phyloP scores from a whole-genome alignment of 2,113 vertebrate species.

The Artemisiospiza belli region DNA sequence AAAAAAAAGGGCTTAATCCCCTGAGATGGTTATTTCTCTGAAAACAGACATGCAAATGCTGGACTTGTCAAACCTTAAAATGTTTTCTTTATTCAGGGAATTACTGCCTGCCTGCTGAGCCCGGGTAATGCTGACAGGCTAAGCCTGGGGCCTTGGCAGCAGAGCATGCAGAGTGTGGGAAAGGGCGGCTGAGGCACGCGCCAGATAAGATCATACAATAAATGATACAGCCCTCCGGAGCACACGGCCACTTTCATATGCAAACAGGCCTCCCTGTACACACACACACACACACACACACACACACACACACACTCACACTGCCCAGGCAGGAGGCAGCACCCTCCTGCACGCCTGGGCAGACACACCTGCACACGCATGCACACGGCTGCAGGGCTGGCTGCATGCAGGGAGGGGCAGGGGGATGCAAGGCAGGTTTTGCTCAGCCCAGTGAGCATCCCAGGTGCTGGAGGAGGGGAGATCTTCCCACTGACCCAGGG shows the following conservation, averaged over 20 bases:
- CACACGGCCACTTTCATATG: constrained; percentile 77
- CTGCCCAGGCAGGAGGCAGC: neutral
- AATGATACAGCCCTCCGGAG: constrained; percentile 69
- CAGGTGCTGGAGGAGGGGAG: neutral
- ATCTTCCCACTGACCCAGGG: neutral
- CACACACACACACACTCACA: neutral
- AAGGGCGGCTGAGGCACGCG: constrained; percentile 84
- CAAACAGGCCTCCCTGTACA: constrained; percentile 79
- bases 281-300: neutral
- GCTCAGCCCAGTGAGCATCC: neutral
- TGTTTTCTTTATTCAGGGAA: constrained; percentile 78
- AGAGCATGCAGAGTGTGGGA: constrained; percentile 85
- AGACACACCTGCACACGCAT: neutral
- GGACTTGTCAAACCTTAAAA: constrained; percentile 73
- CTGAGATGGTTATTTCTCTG: constrained; percentile 81
- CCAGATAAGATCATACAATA: constrained; percentile 81
- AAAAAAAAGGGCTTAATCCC: constrained; percentile 74
- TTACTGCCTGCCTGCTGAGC: constrained; percentile 86
- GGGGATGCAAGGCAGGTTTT: neutral
- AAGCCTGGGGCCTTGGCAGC: constrained; percentile 73
- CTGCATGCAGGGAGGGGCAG: neutral
- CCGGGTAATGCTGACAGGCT: constrained; percentile 79
- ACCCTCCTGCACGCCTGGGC: neutral
- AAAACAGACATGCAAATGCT: constrained; percentile 80
- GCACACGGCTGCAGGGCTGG: neutral